Evolutionary conservation across 2,888 invertebrate genomes (phyloP).

Genomic region (Boloria euphrosyne): DNA sequence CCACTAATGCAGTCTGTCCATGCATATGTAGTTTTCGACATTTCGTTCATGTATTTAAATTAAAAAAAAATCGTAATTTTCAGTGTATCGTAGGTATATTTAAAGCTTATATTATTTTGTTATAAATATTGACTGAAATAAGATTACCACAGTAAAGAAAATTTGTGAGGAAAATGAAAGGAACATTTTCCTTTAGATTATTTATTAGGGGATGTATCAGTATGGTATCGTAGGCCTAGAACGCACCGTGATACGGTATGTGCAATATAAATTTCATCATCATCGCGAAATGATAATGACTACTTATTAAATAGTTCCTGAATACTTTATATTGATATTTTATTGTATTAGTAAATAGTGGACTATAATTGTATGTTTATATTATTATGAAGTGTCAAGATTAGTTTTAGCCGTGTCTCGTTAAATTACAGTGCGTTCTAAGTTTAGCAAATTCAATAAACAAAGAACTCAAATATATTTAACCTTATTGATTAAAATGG

Average conservation of each 20-base stretch:
- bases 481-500: conserved; percentile 13
- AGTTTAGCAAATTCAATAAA: conserved; percentile 14
- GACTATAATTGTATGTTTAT: too few relatives aligned
- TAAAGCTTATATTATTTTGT: too few relatives aligned
- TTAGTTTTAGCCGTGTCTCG: conserved; percentile 9
- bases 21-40: too few relatives aligned
- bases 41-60: too few relatives aligned
- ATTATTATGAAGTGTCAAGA: neutral
- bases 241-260: conserved; percentile 15
- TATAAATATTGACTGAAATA: too few relatives aligned
- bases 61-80: too few relatives aligned
- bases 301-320: neutral
- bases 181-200: conserved; percentile 19
- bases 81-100: too few relatives aligned
- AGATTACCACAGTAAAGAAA: neutral
- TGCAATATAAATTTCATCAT: neutral
- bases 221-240: conserved; percentile 15
- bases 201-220: conserved; percentile 13
- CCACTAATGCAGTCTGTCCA: too few relatives aligned
- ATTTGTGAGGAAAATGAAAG: conserved; percentile 16
- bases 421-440: conserved; percentile 20
- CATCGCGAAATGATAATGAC: neutral
- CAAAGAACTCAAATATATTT: conserved; percentile 4
- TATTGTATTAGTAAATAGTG: too few relatives aligned
- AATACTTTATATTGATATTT: neutral